Percentiles rank a stretch among this genome's conserved stretches.
Conservation (phyloP, 1,140 invertebrate genomes). For the Zaprionus ornatus region DNA sequence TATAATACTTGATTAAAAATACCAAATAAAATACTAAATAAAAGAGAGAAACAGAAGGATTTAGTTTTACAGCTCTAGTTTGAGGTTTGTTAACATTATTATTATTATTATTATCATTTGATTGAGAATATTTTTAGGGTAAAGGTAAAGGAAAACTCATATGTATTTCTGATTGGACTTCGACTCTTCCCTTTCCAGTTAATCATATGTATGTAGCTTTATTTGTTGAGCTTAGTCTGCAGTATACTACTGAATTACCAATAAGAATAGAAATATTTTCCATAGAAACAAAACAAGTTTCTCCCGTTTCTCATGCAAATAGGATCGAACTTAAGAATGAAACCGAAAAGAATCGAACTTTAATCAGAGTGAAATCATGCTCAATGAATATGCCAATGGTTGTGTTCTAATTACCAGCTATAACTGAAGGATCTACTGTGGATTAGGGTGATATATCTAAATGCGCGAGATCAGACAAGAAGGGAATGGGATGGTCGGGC, state of each 20-base stretch:
- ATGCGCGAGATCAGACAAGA: not conserved
- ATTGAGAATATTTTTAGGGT: too few relatives aligned
- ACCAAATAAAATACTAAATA: too few relatives aligned
- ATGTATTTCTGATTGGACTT: too few relatives aligned
- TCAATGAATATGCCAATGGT: not conserved
- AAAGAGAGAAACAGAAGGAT: too few relatives aligned
- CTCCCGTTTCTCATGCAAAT: not conserved
- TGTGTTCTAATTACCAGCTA: not conserved
- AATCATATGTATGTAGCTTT: not conserved
- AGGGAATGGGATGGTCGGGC: not conserved
- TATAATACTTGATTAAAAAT: not conserved
- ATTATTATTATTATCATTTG: not conserved
- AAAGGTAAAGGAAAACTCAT: not conserved
- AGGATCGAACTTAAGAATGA: not conserved
- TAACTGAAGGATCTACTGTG: not conserved
- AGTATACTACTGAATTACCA: not conserved
- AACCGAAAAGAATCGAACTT: not conserved
- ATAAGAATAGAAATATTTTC: not conserved
- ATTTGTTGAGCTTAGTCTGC: not conserved
- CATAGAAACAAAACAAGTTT: conserved; percentile 1
- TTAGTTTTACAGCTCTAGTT: too few relatives aligned
- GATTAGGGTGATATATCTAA: not conserved
- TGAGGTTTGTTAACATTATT: not conserved
- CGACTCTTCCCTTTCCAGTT: not conserved
- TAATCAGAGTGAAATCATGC: not conserved